A percentile compares a stretch with the other conserved stretches of the same genome.
These are phyloP conservation scores for Hassar affinis DNA, from an alignment of 2,113 vertebrate species.

Conservation along the genomic window DNA sequence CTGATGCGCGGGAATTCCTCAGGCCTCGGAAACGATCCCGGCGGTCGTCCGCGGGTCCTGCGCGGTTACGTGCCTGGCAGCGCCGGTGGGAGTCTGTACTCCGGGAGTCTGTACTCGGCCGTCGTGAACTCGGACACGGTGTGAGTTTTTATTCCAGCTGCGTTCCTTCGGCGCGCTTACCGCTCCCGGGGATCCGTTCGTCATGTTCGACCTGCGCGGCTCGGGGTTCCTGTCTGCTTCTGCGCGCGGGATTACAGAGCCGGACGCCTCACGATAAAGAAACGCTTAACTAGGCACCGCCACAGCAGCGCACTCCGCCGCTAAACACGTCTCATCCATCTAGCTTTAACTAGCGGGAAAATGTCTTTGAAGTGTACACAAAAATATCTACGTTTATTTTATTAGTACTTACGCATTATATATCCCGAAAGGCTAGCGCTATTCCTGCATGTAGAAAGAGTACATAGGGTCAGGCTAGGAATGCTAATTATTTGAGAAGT, in stretches of 20 bases:
- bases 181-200: neutral
- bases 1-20: slow-evolving; percentile 15
- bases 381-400: neutral
- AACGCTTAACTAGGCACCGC: neutral
- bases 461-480: neutral
- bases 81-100: neutral
- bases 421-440: neutral
- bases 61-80: neutral
- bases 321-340: too few species aligned
- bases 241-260: neutral
- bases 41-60: neutral
- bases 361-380: too few species aligned
- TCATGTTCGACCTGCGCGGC: slow-evolving; percentile 25
- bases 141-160: neutral
- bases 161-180: neutral
- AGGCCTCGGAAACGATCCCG: slow-evolving; percentile 28
- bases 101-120: slow-evolving; percentile 2
- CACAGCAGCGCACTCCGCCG: neutral
- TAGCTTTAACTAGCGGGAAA: too few species aligned
- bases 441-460: neutral
- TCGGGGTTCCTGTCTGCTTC: neutral
- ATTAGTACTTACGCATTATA: neutral
- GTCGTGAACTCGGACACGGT: slow-evolving; percentile 10
- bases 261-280: neutral
- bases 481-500: neutral